Evolutionary conservation across 1,140 invertebrate species (phyloP).

Genomic region (Drosophila rufa): DNA sequence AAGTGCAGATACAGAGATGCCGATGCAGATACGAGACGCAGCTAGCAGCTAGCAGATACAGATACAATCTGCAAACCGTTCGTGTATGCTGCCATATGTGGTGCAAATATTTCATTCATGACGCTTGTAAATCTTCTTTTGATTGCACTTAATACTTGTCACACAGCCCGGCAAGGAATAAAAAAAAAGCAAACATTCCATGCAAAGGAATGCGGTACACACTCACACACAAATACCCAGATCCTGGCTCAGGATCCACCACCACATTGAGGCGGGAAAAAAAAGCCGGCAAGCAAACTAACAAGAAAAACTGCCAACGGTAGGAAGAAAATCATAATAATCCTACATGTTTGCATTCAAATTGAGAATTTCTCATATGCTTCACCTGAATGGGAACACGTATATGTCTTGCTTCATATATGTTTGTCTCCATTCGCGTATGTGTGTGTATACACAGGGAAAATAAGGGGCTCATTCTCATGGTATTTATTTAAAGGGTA

Average conservation of each 20-base stretch:
- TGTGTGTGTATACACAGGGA: conserved; percentile 9
- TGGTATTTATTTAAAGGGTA: not conserved
- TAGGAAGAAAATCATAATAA: conserved; percentile 79
- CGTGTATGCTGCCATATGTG: conserved; percentile 69
- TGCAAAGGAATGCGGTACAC: conserved; percentile 47
- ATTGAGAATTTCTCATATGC: conserved; percentile 75
- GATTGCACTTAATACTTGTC: conserved; percentile 84
- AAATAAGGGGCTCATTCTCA: not conserved
- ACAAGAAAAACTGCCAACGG: conserved; percentile 69
- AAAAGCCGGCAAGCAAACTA: conserved; percentile 31
- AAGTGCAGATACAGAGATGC: conserved; percentile 38
- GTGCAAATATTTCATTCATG: conserved; percentile 83
- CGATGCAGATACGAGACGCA: conserved; percentile 27
- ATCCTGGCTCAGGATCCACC: conserved; percentile 36
- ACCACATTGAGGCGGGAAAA: conserved; percentile 25
- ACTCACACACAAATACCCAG: conserved; percentile 11
- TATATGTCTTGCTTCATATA: conserved; percentile 5
- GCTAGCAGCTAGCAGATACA: not conserved
- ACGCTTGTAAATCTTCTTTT: conserved; percentile 84
- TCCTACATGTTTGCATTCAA: conserved; percentile 82
- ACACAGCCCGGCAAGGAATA: conserved; percentile 47
- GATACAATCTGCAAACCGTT: conserved; percentile 49
- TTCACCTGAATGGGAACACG: conserved; percentile 41
- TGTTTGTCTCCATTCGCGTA: conserved; percentile 12
- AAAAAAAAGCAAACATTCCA: conserved; percentile 37